Evolutionary conservation across 2,888 invertebrate genomes (phyloP), one percentile per base, ranked within the genome.

Genomic region (Tipula helvola): DNA sequence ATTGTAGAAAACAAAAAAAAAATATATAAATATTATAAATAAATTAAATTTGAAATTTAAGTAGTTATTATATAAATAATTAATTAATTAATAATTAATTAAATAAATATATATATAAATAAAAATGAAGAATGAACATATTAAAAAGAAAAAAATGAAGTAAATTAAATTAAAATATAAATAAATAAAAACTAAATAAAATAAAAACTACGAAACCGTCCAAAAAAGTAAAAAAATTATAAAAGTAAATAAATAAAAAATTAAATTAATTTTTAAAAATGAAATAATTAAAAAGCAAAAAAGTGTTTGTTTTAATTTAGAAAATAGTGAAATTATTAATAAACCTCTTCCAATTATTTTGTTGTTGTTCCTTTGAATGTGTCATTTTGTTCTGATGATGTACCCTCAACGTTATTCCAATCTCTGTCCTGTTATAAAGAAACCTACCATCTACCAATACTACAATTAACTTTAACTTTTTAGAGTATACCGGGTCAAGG

Each of bases 31-130:
- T 52, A 52, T 52, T 52, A 52, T 52, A 52, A n/a, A 71, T 71
- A 71, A 71, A 71, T 71, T 71, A 71, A 71, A 71, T 71, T 71
- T 71, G 71, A 71, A 28, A 52, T 52, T 52, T 52, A 57, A 71
- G 71, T 71, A 71, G 71, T 71, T 71, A 71, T 71, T 71, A 71
- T 71, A 71, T 71, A 71, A 71, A 71, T 71, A 71, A 71, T 71
- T 71, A 71, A 57, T 44, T 44, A 44, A 41, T 41, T 28, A 41
- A 41, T 41, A 28, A 41, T 41, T 41, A 41, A 47, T 57, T 57
- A 57, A 57, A 57, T 57, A 57, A 57, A 57, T 57, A 57, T 28
- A 28, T 28, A 28, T 57, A 57, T 57, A 57, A 71, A 71, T 71
- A 71, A 71, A 71, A 71, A 71, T 71, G 71, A 71, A 71, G 71